These are phyloP conservation scores for Strigamia maritima DNA, from an alignment of 2,888 invertebrate genomes.

Conservation along the genomic window DNA sequence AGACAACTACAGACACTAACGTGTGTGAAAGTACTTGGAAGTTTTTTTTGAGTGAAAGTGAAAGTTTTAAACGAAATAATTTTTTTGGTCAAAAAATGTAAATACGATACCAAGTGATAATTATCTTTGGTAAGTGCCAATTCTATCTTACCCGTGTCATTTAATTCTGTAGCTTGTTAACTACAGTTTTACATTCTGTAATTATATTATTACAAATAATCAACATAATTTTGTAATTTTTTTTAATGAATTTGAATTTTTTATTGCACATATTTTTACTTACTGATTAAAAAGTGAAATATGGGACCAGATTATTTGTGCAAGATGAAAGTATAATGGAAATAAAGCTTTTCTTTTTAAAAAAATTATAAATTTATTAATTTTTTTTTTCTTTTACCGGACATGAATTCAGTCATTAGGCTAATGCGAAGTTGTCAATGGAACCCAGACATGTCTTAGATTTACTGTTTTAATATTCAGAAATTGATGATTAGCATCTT, in stretches of 20 bases:
- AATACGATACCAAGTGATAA: neutral
- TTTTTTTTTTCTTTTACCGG: neutral
- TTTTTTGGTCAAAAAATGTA: neutral
- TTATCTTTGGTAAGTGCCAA: neutral
- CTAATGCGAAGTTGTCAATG: neutral
- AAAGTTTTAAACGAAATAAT: neutral
- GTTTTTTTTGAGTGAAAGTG: neutral
- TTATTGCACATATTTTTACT: neutral
- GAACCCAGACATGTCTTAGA: conserved; percentile 15
- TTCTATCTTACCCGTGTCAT: neutral
- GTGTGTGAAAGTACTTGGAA: neutral
- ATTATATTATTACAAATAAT: conserved; percentile 1
- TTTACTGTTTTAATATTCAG: conserved; percentile 17
- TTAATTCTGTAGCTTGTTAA: neutral
- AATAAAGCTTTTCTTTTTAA: conserved; percentile 25
- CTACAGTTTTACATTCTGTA: neutral
- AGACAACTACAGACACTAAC: neutral
- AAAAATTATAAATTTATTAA: neutral
- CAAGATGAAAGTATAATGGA: conserved; percentile 16
- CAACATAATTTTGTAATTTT: conserved; percentile 16
- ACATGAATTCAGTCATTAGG: conserved; percentile 1
- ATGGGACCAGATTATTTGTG: conserved; percentile 25
- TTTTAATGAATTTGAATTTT: conserved; percentile 2
- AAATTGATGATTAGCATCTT: conserved; percentile 15
- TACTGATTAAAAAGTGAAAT: conserved; percentile 26